Base-by-base conservation (phyloP, 2,797 vertebrate species). In the Diplodus sargus region DNA sequence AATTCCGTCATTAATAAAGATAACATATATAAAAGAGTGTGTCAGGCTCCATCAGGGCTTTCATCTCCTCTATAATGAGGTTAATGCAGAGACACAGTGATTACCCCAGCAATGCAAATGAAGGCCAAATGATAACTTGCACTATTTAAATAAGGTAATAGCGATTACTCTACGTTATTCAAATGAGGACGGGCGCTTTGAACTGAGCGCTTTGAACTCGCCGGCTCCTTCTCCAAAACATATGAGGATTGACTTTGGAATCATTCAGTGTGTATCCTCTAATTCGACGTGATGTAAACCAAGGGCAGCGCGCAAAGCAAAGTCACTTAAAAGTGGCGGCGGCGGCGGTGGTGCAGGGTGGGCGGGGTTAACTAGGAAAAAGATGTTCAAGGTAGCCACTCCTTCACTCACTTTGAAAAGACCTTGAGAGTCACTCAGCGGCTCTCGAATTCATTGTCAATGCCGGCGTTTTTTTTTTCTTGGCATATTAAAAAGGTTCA, bases 81-180 rank as follows among this genome's bases (percentile, higher is more conserved):
- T 93, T 94, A 92, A 93, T 92, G 90, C 90, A 83, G 90, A 90
- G 91, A 92, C 85, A 79, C 81, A 52, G 85, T 92, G 90, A 93
- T 93, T 92, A 91, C 88, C 90, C 79, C 81, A 20, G 82, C 90
- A 85, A 92, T 93, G 92, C 90, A 94, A 94, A 93, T 93, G 88
- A 91, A 90, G 93, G 92, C 92, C 90, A 93, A 92, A 92, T 89
- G 92, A 93, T 93, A 93, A 92, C 92, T 93, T 92, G 93, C 93
- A 93, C 91, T 93, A 92, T 93, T 94, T 93, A 93, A 94, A 94
- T 92, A 92, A 93, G 93, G 91, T 90, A 93, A 92, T 93, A 93
- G 85, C 84, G 93, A 93, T 93, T 94, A 93, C 89, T 85, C 86
- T 51, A 92, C 84, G 89, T 91, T 94, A 94, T 94, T 91, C 92